Evolutionary conservation across 2,888 invertebrate genomes (phyloP), one percentile per base, ranked within the genome.

Genomic region (Corbicula japonica): DNA sequence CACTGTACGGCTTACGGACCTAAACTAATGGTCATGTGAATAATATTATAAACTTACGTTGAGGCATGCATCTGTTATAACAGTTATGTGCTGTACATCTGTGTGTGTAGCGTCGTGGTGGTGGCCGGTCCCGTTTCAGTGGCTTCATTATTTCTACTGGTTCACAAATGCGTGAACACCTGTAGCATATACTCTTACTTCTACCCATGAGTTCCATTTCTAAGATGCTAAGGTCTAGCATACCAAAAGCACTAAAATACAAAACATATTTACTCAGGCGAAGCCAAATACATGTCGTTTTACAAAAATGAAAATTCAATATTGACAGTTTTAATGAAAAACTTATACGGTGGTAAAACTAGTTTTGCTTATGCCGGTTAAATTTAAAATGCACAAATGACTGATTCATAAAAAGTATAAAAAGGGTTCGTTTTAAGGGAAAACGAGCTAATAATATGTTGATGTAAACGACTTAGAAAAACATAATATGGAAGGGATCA

Each of bases 61-160:
- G 41, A 6, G 48, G 60, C 21, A 6, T 18, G 21, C 38, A 38
- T 48, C 69, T 38, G 6, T 70, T 69, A 52, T 61, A 76, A 38
- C 80, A 80, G 70, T 80, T 80, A 5, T 34, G 32, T 23, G 76
- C 76, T 4, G 73, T 60, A 38, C 80, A 80, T 8, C 68, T 63
- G 23, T 76, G 76, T 15, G 21, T 12, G 44, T 21, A 23, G 1
- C 80, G 56, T 8, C 61, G 18, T 2, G 56, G 10, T 18, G 41
- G 28, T 3, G 35, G 21, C 32, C 44, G 28, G 21, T 54, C 54
- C 38, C 60, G 54, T 26, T 52, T 60, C 4, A 66, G 26, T 21
- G 76, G 76, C 18, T 58, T 65, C 0, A 76, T 23, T 2, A 76
- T 71, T 30, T 48, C 70, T 0, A 32, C 50, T 10, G 76, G 76